phyloP scores from a whole-genome alignment of 2,888 invertebrate genomes.

The Euspilapteryx auroguttella region DNA sequence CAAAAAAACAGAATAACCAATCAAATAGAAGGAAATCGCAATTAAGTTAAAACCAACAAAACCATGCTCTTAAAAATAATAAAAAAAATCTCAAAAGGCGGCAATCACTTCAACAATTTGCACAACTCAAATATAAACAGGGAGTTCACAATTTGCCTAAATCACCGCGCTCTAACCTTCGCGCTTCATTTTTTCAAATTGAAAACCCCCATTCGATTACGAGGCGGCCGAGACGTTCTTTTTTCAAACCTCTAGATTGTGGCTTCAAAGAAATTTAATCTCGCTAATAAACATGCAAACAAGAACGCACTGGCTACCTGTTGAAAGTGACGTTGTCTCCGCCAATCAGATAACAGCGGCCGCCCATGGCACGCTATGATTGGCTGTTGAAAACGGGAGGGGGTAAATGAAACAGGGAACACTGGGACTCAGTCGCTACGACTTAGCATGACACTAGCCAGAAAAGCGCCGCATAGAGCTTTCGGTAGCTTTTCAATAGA shows the following conservation, averaged over 20 bases:
- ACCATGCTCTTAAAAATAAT: too few relatives aligned
- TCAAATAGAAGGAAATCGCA: too few relatives aligned
- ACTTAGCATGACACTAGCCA: slow-evolving; percentile 42
- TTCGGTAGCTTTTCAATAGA: slow-evolving; percentile 48
- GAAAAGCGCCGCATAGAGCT: slow-evolving; percentile 59
- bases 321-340: slow-evolving; percentile 47
- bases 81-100: too few relatives aligned
- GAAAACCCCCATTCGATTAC: slow-evolving; percentile 13
- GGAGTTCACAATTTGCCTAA: slow-evolving; percentile 8
- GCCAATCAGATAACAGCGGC: slow-evolving; percentile 44
- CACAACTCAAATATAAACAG: too few relatives aligned
- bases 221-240: slow-evolving; percentile 20
- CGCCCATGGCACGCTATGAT: slow-evolving; percentile 43
- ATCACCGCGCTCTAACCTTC: slow-evolving; percentile 3
- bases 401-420: slow-evolving; percentile 21
- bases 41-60: too few relatives aligned
- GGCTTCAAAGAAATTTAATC: slow-evolving; percentile 50
- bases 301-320: slow-evolving; percentile 54
- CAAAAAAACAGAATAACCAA: too few relatives aligned
- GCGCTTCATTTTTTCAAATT: slow-evolving; percentile 17
- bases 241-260: slow-evolving; percentile 29
- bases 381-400: slow-evolving; percentile 25
- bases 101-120: too few relatives aligned
- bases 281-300: slow-evolving; percentile 58
- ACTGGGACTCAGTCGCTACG: slow-evolving; percentile 24